Evolutionary conservation across 1,140 invertebrate species (phyloP).

Genomic region (Dreissena polymorpha): DNA sequence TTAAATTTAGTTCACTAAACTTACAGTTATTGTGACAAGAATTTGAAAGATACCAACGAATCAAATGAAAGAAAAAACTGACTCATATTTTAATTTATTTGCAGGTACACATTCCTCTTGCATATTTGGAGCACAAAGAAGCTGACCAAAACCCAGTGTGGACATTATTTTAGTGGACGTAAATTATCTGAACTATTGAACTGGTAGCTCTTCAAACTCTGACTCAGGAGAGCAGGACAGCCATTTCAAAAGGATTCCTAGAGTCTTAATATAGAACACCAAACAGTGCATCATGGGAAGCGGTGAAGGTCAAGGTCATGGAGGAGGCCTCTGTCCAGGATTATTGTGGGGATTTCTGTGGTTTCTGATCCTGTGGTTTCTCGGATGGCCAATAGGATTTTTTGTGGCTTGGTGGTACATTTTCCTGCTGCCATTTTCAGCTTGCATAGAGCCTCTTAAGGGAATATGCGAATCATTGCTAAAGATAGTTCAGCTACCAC

Average conservation of each 20-base stretch:
- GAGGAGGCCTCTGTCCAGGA: conserved; percentile 68
- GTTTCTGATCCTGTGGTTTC: conserved; percentile 74
- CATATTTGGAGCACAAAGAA: too few species aligned
- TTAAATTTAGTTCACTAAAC: too few species aligned
- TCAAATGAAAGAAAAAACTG: too few species aligned
- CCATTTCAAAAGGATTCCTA: background rate
- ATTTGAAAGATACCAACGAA: too few species aligned
- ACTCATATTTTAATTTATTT: too few species aligned
- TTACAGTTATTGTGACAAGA: too few species aligned
- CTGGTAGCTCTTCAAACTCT: background rate
- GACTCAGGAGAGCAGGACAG: background rate
- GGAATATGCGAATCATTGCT: conserved; percentile 71
- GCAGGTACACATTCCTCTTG: too few species aligned
- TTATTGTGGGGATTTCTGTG: conserved; percentile 74
- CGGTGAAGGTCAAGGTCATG: conserved; percentile 58
- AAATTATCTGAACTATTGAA: too few species aligned
- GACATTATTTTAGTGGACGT: too few species aligned
- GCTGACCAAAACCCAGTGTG: too few species aligned
- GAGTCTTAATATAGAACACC: background rate
- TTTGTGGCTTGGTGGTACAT: conserved; percentile 75
- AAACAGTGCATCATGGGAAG: conserved; percentile 52
- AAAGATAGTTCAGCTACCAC: conserved; percentile 69
- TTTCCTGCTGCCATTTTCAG: conserved; percentile 74
- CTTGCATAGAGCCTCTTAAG: conserved; percentile 74
- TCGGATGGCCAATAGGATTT: conserved; percentile 76